A percentile compares a stretch with the other conserved stretches of the same genome.
phyloP scores from a whole-genome alignment of 1,140 invertebrate species.

The Platyscapa corneri region DNA sequence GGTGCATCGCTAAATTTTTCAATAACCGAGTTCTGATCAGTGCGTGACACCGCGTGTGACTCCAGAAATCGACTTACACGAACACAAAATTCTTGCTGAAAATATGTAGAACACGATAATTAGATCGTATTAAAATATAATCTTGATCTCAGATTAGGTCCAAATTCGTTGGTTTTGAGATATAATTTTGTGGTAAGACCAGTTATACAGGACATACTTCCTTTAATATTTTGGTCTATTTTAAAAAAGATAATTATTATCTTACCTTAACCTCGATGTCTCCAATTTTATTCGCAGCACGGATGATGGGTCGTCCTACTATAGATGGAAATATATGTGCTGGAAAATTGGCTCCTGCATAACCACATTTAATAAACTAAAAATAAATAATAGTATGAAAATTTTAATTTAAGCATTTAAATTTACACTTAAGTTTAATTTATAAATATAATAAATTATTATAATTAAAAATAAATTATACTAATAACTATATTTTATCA shows the following conservation, averaged over 20 bases:
- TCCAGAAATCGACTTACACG: conserved; percentile 69
- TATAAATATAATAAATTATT: too few relatives aligned
- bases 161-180: conserved; percentile 34
- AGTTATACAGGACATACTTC: conserved; percentile 38
- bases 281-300: conserved; percentile 97
- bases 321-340: conserved; percentile 99
- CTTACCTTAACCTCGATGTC: conserved; percentile 98
- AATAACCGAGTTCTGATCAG: conserved; percentile 55
- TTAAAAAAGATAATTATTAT: conserved; percentile 49
- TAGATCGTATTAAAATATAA: conserved; percentile 33
- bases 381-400: conserved; percentile 21
- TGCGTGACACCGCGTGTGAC: conserved; percentile 50
- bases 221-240: conserved; percentile 40
- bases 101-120: conserved; percentile 62
- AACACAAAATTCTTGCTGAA: conserved; percentile 74
- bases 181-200: conserved; percentile 23
- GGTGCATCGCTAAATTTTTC: conserved; percentile 50
- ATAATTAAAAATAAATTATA: too few relatives aligned
- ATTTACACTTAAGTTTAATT: not conserved
- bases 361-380: conserved; percentile 99
- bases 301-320: conserved; percentile 97
- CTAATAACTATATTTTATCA: too few relatives aligned
- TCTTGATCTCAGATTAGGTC: conserved; percentile 21
- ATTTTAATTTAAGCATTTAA: not conserved
- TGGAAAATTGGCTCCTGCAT: conserved; percentile 99